Evolutionary conservation across 2,888 invertebrate species (phyloP).

Genomic region (Ophion ventricosus): DNA sequence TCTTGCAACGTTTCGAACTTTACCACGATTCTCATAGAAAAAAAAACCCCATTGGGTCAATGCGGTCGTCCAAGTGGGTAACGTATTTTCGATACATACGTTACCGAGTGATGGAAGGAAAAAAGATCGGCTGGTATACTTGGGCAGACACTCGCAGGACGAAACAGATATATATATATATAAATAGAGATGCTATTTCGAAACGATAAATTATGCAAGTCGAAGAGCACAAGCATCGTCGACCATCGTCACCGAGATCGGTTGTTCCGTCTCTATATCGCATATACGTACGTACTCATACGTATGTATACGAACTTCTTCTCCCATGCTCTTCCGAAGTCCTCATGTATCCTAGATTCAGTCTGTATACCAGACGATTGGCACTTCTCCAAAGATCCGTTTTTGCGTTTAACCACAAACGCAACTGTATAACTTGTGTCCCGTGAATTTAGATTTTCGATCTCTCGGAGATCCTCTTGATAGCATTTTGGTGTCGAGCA

Average conservation of each 20-base stretch:
- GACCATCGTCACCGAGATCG: slow-evolving; percentile 67
- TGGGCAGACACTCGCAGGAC: background rate
- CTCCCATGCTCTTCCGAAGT: slow-evolving; percentile 1
- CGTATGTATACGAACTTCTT: background rate
- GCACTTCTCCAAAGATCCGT: slow-evolving; percentile 73
- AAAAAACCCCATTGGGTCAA: slow-evolving; percentile 36
- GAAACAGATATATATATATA: background rate
- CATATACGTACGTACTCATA: background rate
- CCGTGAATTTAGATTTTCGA: slow-evolving; percentile 33
- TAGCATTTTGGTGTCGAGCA: background rate
- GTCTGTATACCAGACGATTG: slow-evolving; percentile 64
- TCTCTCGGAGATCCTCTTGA: background rate
- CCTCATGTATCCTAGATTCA: slow-evolving; percentile 27
- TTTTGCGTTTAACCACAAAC: slow-evolving; percentile 70
- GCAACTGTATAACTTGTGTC: slow-evolving; percentile 59
- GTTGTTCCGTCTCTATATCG: slow-evolving; percentile 23
- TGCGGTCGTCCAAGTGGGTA: slow-evolving; percentile 21
- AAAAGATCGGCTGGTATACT: background rate
- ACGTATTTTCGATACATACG: slow-evolving; percentile 36
- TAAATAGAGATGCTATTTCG: background rate
- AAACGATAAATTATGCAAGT: slow-evolving; percentile 73
- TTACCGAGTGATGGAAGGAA: slow-evolving; percentile 1
- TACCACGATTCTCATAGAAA: no score
- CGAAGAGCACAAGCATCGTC: slow-evolving; percentile 66
- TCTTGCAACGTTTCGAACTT: no score